Conservation (phyloP, 2,797 vertebrate genomes). For the Falco concolor region DNA sequence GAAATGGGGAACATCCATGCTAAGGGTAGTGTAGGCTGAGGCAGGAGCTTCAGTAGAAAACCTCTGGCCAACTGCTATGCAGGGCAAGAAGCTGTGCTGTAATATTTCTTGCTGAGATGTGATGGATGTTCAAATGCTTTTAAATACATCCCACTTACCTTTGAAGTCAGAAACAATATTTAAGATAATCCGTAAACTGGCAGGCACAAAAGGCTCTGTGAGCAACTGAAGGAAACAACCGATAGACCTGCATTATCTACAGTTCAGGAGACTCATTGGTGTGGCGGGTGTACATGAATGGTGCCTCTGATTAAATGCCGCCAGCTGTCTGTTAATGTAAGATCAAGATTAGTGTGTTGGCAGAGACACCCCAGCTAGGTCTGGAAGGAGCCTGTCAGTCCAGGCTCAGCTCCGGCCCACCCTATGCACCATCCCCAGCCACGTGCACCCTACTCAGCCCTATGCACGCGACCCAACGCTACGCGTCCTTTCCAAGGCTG, state of each 20-base stretch:
- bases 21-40: neutral
- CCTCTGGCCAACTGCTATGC: neutral
- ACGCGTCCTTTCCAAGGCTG: neutral
- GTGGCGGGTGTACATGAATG: neutral
- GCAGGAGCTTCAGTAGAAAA: neutral
- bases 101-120: neutral
- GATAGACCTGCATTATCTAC: neutral
- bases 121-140: neutral
- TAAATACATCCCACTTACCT: neutral
- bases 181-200: neutral
- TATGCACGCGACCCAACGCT: neutral
- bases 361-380: neutral
- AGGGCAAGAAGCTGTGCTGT: neutral
- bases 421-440: neutral
- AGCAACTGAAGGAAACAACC: neutral
- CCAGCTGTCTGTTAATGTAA: neutral
- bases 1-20: neutral
- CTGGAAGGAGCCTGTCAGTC: neutral
- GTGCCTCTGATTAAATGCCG: neutral
- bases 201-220: neutral
- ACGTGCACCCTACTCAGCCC: neutral
- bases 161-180: slow-evolving; percentile 27
- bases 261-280: neutral
- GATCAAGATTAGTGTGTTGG: neutral
- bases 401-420: neutral